phyloP scores from a whole-genome alignment of 2,113 vertebrate species.

The Fregetta grallaria region DNA sequence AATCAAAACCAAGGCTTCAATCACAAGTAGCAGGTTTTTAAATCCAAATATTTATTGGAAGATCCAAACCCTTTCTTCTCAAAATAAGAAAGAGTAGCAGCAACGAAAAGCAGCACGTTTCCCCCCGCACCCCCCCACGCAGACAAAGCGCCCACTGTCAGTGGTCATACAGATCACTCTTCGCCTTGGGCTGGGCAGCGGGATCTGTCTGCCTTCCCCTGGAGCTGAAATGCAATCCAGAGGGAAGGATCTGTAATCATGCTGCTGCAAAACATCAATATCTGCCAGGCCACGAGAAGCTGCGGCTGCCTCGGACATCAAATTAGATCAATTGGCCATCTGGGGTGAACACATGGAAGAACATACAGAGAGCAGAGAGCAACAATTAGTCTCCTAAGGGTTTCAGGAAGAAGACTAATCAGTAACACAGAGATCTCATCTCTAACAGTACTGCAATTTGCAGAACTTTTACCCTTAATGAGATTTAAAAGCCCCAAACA shows the following conservation, averaged over 20 bases:
- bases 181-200: not conserved
- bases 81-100: not conserved
- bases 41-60: not conserved
- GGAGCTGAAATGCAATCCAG: not conserved
- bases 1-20: not conserved
- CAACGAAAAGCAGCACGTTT: not conserved
- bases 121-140: too few relatives aligned
- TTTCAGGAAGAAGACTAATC: conserved; percentile 27
- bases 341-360: conserved; percentile 42
- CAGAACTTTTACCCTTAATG: not conserved
- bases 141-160: not conserved
- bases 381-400: conserved; percentile 34
- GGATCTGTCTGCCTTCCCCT: not conserved
- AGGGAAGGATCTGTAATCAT: not conserved
- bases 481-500: not conserved
- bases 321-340: conserved; percentile 53
- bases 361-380: not conserved
- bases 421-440: not conserved
- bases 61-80: not conserved
- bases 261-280: not conserved
- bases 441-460: not conserved
- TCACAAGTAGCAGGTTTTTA: not conserved
- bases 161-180: not conserved
- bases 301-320: not conserved
- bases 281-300: not conserved